Evolutionary conservation across 1,140 invertebrate genomes (phyloP), one percentile per base, ranked within the genome.

Genomic region (Oreohelix idahoensis): DNA sequence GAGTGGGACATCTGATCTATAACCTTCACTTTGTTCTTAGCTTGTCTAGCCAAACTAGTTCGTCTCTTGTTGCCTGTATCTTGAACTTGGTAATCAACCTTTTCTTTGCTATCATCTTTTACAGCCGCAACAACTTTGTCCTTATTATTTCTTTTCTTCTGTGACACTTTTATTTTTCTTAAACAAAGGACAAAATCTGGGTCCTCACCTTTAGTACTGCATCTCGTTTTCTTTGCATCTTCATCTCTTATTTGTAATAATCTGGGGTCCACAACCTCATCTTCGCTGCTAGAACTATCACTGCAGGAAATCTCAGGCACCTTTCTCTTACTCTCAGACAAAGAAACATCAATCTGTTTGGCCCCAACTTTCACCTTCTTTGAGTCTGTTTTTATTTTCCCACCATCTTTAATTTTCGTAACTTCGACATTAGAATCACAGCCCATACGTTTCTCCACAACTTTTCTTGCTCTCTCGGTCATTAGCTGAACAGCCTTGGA

Each of bases 381-480:
- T 8, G 73, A 13, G 10, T 17, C 35, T 45, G 1, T 11, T 13
- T 42, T n/a, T 45, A n/a, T 26, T 39, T 15, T 75, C 17, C 29
- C 8, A 32, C n/a, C 53, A 11, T 23, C 20, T n/a, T 58, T n/a
- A 10, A 2, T n/a, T 20, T 20, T 58, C 29, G 42, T 35, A 0
- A 0, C 51, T 29, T 39, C 38, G 1, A 0, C 20, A n/a, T 5
- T 42, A 35, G 2, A 8, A 10, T 39, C 8, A 74, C 20, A 5
- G 11, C 11, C 38, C 36, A 32, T 5, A 66, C 8, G 71, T 36
- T 73, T 71, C 63, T 77, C 84, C 29, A 75, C 58, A 70, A 80
- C 51, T 26, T 73, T 85, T 77, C 71, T 81, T 23, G 74, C 71
- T 38, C 69, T 84, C 71, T 85, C 84, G 10, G 79, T 63, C 58